A percentile compares a stretch with the other conserved stretches of the same genome.
These are phyloP conservation scores for Oligia fasciuncula DNA, from an alignment of 2,888 invertebrate species.

Conservation along the genomic window DNA sequence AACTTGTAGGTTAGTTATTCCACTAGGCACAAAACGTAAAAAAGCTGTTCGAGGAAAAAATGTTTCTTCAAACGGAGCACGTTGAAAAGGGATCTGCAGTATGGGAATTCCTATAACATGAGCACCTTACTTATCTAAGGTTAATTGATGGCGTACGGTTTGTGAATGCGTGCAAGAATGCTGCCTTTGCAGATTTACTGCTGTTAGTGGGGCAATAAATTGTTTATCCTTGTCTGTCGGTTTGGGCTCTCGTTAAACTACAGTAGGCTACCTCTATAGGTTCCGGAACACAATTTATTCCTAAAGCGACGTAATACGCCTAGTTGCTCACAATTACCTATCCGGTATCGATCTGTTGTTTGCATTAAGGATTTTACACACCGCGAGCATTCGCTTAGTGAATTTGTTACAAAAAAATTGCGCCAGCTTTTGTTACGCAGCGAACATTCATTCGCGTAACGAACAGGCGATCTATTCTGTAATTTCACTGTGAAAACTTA, in stretches of 20 bases:
- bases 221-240: slow-evolving; percentile 72
- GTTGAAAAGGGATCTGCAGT: slow-evolving; percentile 68
- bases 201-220: slow-evolving; percentile 76
- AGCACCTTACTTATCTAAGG: slow-evolving; percentile 73
- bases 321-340: slow-evolving; percentile 25
- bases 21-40: slow-evolving; percentile 30
- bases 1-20: slow-evolving; percentile 26
- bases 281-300: slow-evolving; percentile 39
- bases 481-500: not conserved
- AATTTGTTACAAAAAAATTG: not conserved
- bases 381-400: too few species aligned
- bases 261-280: slow-evolving; percentile 32
- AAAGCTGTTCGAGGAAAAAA: slow-evolving; percentile 50
- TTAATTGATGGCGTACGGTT: slow-evolving; percentile 83
- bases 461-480: not conserved
- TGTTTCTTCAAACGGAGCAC: slow-evolving; percentile 17
- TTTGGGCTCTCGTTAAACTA: slow-evolving; percentile 58
- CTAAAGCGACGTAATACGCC: slow-evolving; percentile 23
- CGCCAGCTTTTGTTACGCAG: not conserved
- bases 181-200: slow-evolving; percentile 82
- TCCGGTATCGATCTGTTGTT: slow-evolving; percentile 26
- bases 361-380: not conserved
- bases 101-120: slow-evolving; percentile 70
- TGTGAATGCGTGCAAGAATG: slow-evolving; percentile 85
- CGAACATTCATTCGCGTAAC: not conserved